phyloP scores from a whole-genome alignment of 1,140 invertebrate species.

The Aphis craccivora region DNA sequence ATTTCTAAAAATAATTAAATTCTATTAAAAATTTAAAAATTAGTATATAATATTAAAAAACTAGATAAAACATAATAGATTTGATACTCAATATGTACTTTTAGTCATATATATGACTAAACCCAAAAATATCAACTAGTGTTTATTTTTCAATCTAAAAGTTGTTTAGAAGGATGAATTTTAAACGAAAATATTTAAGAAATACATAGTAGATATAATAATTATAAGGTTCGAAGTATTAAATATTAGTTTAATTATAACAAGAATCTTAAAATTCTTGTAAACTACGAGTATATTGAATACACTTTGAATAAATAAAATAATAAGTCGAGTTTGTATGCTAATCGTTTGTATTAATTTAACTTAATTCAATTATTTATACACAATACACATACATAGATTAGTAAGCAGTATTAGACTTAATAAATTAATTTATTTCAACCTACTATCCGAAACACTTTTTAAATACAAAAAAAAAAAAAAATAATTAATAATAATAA shows the following conservation, averaged over 20 bases:
- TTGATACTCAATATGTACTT: no score
- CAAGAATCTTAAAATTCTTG: not conserved
- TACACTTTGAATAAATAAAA: not conserved
- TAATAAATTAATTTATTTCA: not conserved
- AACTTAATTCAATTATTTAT: not conserved
- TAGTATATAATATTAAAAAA: no score
- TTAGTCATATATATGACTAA: no score
- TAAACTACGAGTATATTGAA: not conserved
- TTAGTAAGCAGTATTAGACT: not conserved
- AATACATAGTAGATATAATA: not conserved
- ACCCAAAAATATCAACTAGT: no score
- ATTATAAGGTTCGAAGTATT: not conserved
- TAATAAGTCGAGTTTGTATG: not conserved
- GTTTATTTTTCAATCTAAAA: no score
- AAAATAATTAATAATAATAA: no score
- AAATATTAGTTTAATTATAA: not conserved
- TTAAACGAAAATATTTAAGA: not conserved
- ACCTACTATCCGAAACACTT: not conserved
- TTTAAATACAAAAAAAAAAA: not conserved
- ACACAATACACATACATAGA: not conserved
- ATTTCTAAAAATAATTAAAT: no score
- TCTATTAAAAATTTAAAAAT: no score
- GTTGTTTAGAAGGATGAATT: not conserved
- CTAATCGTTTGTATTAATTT: not conserved
- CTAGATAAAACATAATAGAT: no score